phyloP scores from a whole-genome alignment of 1,140 invertebrate species.

The Myzus persicae region DNA sequence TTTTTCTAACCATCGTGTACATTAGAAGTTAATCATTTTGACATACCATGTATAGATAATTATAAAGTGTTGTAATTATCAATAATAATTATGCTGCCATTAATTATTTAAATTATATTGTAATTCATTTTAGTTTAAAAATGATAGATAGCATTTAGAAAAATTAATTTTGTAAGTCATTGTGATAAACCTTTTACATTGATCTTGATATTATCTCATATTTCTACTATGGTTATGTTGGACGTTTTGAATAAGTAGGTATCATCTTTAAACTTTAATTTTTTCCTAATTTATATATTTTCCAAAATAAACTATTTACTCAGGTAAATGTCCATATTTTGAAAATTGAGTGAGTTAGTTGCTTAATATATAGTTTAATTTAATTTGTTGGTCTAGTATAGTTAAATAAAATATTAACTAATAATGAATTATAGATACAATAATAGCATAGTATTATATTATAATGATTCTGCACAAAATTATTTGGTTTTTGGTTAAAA shows the following conservation, averaged over 20 bases:
- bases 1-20: background rate
- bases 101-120: background rate
- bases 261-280: background rate
- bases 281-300: background rate
- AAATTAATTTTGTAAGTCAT: background rate
- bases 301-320: no score
- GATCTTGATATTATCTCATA: background rate
- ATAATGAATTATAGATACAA: no score
- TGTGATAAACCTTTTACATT: background rate
- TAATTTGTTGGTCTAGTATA: no score
- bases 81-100: background rate
- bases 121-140: background rate
- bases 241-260: no score
- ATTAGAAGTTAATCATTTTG: background rate
- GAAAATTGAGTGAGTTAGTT: no score
- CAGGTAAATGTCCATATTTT: no score
- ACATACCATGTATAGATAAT: background rate
- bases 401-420: no score
- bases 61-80: background rate
- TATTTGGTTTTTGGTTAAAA: no score
- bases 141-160: background rate
- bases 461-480: no score
- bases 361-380: no score
- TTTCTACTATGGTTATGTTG: background rate
- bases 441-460: no score